Evolutionary conservation across 2,888 invertebrate genomes (phyloP).

Genomic region (Zygogramma bicolorata): DNA sequence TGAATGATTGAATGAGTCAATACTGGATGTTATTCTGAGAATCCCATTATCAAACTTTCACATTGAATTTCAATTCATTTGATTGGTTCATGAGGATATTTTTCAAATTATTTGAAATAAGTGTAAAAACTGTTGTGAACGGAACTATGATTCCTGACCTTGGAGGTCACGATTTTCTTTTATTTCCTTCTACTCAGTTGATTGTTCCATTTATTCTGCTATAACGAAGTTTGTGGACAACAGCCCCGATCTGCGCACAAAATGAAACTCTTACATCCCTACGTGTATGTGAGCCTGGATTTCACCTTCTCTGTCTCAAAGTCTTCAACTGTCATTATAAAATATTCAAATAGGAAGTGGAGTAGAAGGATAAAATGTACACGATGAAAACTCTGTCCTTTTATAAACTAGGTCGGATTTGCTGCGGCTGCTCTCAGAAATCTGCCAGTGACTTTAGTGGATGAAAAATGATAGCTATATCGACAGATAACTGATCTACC

Average conservation of each 20-base stretch:
- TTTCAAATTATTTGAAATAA: no score
- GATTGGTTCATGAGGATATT: no score
- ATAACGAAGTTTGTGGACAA: not conserved
- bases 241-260: not conserved
- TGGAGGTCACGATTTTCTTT: not conserved
- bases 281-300: not conserved
- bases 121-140: no score
- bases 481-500: not conserved
- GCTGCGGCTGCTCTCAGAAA: not conserved
- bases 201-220: not conserved
- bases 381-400: not conserved
- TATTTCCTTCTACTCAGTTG: no score
- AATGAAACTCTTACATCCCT: not conserved
- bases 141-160: no score
- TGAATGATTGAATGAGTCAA: no score
- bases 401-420: not conserved
- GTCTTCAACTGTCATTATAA: not conserved
- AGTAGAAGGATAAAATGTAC: not conserved
- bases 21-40: no score
- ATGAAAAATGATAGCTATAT: not conserved
- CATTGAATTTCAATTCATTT: no score
- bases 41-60: no score
- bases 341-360: not conserved
- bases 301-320: not conserved
- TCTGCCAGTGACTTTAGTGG: not conserved